phyloP scores from a whole-genome alignment of 2,113 vertebrate species.

The Sarotherodon lohbergeri region DNA sequence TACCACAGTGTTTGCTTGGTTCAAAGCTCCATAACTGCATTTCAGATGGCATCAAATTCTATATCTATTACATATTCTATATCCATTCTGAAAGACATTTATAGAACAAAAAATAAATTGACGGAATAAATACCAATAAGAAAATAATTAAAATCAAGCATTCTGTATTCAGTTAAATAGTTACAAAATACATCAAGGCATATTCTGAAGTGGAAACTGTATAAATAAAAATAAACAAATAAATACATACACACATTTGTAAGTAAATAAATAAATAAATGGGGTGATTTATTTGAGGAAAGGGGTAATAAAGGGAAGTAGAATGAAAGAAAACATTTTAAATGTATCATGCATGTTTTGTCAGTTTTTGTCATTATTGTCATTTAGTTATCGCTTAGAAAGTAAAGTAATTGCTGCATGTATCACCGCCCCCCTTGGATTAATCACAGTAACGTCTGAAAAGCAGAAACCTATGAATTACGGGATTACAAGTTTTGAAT shows the following conservation, averaged over 20 bases:
- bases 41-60: neutral
- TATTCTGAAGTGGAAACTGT: neutral
- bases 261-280: neutral
- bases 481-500: neutral
- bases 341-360: neutral
- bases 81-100: neutral
- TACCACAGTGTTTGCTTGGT: neutral
- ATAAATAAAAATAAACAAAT: neutral
- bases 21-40: neutral
- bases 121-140: neutral
- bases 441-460: neutral
- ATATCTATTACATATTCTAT: neutral
- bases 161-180: neutral
- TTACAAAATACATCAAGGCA: neutral
- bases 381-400: neutral
- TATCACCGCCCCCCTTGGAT: accelerated
- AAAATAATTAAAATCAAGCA: neutral
- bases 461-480: neutral
- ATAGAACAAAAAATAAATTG: neutral
- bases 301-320: neutral
- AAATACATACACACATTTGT: neutral
- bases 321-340: neutral
- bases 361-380: neutral
- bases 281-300: neutral
- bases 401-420: neutral